Conservation (phyloP, 2,797 vertebrate species). For the Brachymystax lenok region DNA sequence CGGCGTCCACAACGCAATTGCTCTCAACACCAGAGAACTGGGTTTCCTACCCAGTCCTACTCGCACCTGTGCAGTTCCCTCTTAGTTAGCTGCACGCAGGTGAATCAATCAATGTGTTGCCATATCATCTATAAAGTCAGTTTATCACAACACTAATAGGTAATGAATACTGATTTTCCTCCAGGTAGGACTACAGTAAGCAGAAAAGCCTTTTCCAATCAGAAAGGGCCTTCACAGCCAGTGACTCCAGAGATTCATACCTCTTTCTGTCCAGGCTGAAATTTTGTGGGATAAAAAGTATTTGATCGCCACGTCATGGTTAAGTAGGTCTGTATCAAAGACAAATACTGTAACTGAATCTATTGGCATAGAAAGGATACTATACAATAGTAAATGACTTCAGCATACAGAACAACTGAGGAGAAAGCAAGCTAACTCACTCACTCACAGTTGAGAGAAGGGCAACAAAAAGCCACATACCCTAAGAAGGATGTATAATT, state of each 20-base stretch:
- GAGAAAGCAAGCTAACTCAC: no score
- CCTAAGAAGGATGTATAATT: slow-evolving; percentile 10
- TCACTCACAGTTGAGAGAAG: neutral
- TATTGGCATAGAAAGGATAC: neutral
- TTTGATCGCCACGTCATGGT: neutral
- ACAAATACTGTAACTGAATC: neutral
- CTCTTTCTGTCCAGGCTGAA: neutral
- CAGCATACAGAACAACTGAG: no score
- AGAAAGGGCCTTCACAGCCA: neutral
- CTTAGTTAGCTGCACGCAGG: neutral
- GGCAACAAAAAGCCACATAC: slow-evolving; percentile 8
- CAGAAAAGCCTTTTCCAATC: neutral
- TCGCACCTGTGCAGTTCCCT: no score
- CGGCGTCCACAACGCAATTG: no score
- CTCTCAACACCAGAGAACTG: no score
- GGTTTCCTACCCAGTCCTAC: no score
- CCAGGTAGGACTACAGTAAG: slow-evolving; percentile 8
- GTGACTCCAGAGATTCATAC: neutral
- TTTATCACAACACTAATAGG: neutral
- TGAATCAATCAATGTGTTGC: neutral
- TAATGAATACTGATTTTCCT: neutral
- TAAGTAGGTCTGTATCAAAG: neutral
- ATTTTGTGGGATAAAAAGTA: neutral
- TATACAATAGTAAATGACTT: neutral
- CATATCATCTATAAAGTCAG: no score